phyloP scores from a whole-genome alignment of 2,797 vertebrate species.

The Podargus strigoides region DNA sequence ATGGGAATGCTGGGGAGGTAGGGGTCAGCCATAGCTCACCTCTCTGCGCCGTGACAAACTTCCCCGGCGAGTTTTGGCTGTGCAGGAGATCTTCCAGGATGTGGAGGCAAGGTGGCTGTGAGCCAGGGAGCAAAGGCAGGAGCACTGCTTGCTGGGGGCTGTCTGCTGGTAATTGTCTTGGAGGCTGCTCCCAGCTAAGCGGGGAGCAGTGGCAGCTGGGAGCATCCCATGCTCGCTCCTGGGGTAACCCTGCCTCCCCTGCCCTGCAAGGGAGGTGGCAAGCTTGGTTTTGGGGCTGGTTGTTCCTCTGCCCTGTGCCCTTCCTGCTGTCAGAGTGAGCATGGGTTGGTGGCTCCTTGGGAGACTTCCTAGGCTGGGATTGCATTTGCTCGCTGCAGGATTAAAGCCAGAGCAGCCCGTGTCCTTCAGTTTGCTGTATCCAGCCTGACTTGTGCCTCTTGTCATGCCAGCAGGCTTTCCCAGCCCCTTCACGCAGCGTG shows the following conservation, averaged over 20 bases:
- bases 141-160: neutral
- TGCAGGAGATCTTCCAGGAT: neutral
- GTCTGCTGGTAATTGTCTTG: neutral
- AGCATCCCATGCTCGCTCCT: accelerated
- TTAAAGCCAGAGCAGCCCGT: neutral
- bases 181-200: neutral
- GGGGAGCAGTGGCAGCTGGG: neutral
- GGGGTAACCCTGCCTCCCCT: neutral
- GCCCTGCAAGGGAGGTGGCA: accelerated
- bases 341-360: neutral
- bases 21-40: neutral
- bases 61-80: neutral
- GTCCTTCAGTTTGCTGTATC: neutral
- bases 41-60: neutral
- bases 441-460: neutral
- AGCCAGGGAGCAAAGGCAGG: neutral
- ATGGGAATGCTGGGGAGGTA: neutral
- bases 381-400: accelerated
- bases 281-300: neutral
- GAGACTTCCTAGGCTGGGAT: neutral
- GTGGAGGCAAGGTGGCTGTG: neutral
- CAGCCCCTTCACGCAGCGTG: accelerated
- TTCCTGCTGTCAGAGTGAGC: accelerated
- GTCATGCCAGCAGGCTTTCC: neutral
- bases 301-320: neutral